Evolutionary conservation across 2,113 vertebrate genomes (phyloP).

Genomic region (Maccullochella peelii): DNA sequence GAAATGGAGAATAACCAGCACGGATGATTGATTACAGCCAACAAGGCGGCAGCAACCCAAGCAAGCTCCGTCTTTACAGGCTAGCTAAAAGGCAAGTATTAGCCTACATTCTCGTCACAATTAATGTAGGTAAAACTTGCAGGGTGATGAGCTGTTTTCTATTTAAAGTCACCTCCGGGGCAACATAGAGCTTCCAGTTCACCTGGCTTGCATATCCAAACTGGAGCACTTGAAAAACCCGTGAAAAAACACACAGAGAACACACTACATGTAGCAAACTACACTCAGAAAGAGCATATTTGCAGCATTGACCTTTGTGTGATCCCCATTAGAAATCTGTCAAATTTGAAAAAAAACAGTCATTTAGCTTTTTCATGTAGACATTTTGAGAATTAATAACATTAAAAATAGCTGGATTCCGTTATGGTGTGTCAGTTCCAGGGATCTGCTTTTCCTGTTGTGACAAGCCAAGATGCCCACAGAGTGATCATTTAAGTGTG

Average conservation of each 20-base stretch:
- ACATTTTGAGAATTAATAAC: background rate
- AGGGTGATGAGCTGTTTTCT: background rate
- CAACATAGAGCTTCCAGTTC: background rate
- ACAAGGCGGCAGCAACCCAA: background rate
- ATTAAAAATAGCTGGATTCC: conserved; percentile 17
- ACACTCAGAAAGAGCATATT: background rate
- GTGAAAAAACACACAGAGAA: background rate
- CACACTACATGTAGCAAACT: too few species aligned
- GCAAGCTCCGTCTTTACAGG: background rate
- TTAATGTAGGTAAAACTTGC: background rate
- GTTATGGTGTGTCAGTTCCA: background rate
- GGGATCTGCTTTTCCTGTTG: conserved; percentile 19
- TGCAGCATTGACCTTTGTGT: background rate
- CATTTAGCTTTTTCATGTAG: conserved; percentile 1
- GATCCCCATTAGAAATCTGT: background rate
- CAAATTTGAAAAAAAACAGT: background rate
- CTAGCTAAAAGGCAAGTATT: background rate
- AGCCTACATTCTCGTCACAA: background rate
- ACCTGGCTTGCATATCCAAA: background rate
- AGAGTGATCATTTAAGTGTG: conserved; percentile 7
- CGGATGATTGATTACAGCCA: background rate
- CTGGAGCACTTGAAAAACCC: background rate
- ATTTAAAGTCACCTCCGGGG: background rate
- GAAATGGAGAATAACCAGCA: background rate
- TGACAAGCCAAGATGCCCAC: conserved; percentile 24